Percentiles rank a stretch among this genome's conserved stretches.
phyloP scores from a whole-genome alignment of 2,888 invertebrate genomes.

The Netelia melanura region DNA sequence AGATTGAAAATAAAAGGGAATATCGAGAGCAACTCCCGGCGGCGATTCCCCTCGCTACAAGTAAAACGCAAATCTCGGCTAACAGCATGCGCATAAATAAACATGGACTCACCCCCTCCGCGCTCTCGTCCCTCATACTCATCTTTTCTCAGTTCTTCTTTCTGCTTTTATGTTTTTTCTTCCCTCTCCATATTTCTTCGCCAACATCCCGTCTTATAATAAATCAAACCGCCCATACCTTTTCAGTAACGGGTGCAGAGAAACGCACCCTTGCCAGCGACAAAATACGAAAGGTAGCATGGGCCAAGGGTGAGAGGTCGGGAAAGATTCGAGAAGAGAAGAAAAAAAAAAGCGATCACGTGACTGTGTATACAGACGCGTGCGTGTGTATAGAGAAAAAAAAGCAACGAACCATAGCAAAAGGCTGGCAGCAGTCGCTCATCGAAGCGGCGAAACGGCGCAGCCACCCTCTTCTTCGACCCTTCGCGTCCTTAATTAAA shows the following conservation, averaged over 20 bases:
- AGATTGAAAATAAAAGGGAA: no score
- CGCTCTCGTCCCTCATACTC: background rate
- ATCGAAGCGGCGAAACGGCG: conserved; percentile 49
- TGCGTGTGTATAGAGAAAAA: background rate
- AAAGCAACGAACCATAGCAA: conserved; percentile 28
- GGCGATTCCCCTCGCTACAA: conserved; percentile 19
- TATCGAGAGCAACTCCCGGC: background rate
- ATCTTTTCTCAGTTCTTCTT: background rate
- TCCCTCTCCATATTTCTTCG: background rate
- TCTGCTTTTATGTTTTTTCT: background rate
- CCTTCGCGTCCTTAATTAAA: conserved; percentile 74
- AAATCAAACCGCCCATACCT: conserved; percentile 58
- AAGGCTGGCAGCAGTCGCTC: conserved; percentile 56
- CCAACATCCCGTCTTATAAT: conserved; percentile 30
- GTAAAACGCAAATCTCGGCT: conserved; percentile 48
- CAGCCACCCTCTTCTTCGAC: conserved; percentile 62
- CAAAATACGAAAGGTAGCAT: background rate
- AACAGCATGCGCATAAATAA: conserved; percentile 65
- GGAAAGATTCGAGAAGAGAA: conserved; percentile 1
- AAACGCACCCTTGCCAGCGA: conserved; percentile 30
- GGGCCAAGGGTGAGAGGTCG: background rate
- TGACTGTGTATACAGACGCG: background rate
- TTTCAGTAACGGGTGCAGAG: conserved; percentile 46
- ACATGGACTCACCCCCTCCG: conserved; percentile 57
- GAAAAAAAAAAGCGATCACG: background rate